Base-by-base conservation (phyloP, 2,888 invertebrate species). In the Drosophila tripunctata region DNA sequence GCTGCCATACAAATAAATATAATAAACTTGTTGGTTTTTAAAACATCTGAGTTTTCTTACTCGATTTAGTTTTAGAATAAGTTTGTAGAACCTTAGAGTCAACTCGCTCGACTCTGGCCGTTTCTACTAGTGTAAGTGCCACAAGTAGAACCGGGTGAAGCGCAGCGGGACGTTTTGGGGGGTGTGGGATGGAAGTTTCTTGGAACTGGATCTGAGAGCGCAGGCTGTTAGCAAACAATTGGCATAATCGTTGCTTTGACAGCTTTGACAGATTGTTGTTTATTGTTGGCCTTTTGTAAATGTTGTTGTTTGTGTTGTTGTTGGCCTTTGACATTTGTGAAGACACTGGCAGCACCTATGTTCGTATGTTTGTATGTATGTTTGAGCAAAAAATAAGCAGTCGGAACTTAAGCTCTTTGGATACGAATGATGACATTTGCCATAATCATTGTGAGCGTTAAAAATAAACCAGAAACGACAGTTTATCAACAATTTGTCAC, bases 201-300 rank as follows among this genome's bases (percentile, higher is more conserved):
- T 31, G 27, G 21, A 12, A 17, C 7, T 22, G 47, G 22, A 10
- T 12, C 8, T 15, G 15, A 33, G 12, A 21, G 15, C n/a, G 22
- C 30, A 22, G 36, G 24, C 21, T 40, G 38, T 8, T 45, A 43
- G 31, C 71, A 63, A 76, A 73, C 81, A 81, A 84, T 79, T 79
- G 79, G 75, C 79, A 65, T 65, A 75, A 76, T 63, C 61, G 69
- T 40, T 62, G 66, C 64, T 58, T 57, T 75, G 83, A 77, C 83
- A 79, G 72, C 68, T 77, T 75, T 83, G 83, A 80, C 79, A 77
- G 80, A 79, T 79, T 77, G 78, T 58, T 60, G 41, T 54, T 75
- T 64, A 58, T 71, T 75, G 56, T 61, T 56, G 12, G 22, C 35
- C 43, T 43, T 31, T 38, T 17, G 14, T 36, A 33, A 10, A n/a